phyloP scores from a whole-genome alignment of 2,113 vertebrate species.

The Pseudolaguvia tuberculata region DNA sequence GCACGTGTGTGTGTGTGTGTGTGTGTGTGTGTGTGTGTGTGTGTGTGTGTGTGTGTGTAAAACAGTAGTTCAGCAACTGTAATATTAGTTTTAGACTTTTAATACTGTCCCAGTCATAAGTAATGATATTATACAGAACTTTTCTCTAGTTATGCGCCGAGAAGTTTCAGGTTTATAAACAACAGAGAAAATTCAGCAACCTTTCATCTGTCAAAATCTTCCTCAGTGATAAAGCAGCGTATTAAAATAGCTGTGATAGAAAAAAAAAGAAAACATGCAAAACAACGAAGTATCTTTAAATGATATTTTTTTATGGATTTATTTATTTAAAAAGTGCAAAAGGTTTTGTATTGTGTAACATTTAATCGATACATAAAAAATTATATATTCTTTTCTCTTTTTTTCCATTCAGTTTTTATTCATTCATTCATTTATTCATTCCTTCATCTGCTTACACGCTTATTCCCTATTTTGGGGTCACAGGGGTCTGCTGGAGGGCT shows the following conservation, averaged over 20 bases:
- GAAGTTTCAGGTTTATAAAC: neutral
- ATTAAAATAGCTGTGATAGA: conserved; percentile 10
- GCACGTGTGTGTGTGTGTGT: neutral
- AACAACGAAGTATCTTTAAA: neutral
- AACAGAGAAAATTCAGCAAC: neutral
- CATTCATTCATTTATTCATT: no score
- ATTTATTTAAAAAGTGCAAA: neutral
- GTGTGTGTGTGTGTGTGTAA: conserved; percentile 10
- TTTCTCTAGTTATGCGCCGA: conserved; percentile 10
- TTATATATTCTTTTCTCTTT: no score
- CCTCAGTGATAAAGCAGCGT: neutral
- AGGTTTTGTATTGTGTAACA: neutral
- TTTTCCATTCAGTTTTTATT: no score
- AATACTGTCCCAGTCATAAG: conserved; percentile 7
- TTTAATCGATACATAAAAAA: no score
- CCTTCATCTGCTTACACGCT: no score
- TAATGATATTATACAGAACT: conserved; percentile 5
- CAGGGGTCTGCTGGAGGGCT: no score
- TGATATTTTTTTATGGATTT: neutral
- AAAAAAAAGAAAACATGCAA: neutral
- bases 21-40: conserved; percentile 18
- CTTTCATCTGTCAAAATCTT: conserved; percentile 17
- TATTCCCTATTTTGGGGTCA: no score
- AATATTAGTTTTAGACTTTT: conserved; percentile 26
- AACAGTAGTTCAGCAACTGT: conserved; percentile 25